These are phyloP conservation scores for Aurelia sp. DNA, from an alignment of 30 jellyfish, hydroid and myxozoan species.

Conservation along the genomic window DNA sequence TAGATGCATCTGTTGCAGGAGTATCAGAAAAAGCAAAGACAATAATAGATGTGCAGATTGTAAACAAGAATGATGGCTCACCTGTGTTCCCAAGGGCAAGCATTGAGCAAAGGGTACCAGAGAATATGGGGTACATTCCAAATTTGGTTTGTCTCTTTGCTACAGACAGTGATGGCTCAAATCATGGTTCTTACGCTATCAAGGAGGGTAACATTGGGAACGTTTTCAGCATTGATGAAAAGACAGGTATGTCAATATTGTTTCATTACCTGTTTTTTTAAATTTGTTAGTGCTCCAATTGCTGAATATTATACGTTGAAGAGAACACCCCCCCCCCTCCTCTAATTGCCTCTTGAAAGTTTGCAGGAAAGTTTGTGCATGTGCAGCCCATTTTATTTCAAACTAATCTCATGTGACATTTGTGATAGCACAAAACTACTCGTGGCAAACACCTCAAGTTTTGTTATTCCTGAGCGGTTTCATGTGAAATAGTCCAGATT, in stretches of 20 bases:
- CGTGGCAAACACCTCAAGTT: no score
- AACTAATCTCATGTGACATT: no score
- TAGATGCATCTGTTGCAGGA: conserved; percentile 75
- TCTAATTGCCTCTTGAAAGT: no score
- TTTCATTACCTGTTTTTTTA: no score
- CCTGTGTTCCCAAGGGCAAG: conserved; percentile 83
- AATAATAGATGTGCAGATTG: conserved; percentile 30
- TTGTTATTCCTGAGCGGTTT: no score
- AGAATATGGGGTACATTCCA: conserved; percentile 90
- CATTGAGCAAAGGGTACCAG: conserved; percentile 70
- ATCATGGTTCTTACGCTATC: conserved; percentile 71
- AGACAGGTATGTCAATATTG: conserved; percentile 74
- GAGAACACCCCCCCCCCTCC: no score
- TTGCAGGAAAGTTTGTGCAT: no score
- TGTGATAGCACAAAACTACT: no score
- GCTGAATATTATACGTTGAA: no score
- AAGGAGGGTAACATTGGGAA: conserved; percentile 83
- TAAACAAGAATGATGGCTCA: conserved; percentile 81
- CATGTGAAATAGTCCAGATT: no score
- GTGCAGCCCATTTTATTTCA: no score
- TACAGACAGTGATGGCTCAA: conserved; percentile 87
- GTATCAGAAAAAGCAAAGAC: conserved; percentile 53
- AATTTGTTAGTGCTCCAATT: no score
- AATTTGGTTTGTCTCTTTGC: conserved; percentile 93
- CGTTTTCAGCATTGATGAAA: conserved; percentile 75